Evolutionary conservation across 2,888 invertebrate species (phyloP), one percentile per base, ranked within the genome.

Genomic region (Tenthredo mesomela): DNA sequence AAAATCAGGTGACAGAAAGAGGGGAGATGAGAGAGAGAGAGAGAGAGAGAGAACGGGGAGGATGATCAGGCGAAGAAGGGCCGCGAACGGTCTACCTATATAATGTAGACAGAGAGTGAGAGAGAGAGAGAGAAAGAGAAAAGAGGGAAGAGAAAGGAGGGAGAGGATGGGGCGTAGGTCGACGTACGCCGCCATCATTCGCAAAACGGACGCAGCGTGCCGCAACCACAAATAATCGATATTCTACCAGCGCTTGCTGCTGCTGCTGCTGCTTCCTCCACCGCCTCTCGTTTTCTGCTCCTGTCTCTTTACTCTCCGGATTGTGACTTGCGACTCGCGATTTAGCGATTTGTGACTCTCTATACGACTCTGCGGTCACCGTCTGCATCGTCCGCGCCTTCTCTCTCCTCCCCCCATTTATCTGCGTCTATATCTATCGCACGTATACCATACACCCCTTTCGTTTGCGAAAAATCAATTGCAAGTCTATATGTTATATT

Each of bases 211-310:
- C 87, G 88, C 87, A 88, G 88, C 86, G 85, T 88, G 88, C 88
- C 88, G 89, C 89, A 89, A 87, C 88, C 88, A 87, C 90, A 87
- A 90, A 89, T 90, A 91, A 91, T 91, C 91, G 91, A 91, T 91
- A 91, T 91, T 89, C 87, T 89, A 89, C 89, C 90, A 88, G 88
- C 89, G 89, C 89, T 89, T 89, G 88, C 18, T 67, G 65, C 29
- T 65, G 65, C 88, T 47, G 50, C 15, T 43, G 18, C 54, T 47
- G 47, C 54, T 12, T 18, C 71, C n/a, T 21, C 43, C 21, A 65
- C 33, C 15, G 70, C 58, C 70, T 54, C 40, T 18, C 82, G 47
- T 77, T 71, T 58, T 50, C 84, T 70, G 82, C 84, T 84, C 84
- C 85, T 84, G 29, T 54, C 78, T 71, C 33, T 83, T 84, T 84